Evolutionary conservation across 2,113 vertebrate genomes (phyloP).

Genomic region (Phalacrocorax aristotelis): DNA sequence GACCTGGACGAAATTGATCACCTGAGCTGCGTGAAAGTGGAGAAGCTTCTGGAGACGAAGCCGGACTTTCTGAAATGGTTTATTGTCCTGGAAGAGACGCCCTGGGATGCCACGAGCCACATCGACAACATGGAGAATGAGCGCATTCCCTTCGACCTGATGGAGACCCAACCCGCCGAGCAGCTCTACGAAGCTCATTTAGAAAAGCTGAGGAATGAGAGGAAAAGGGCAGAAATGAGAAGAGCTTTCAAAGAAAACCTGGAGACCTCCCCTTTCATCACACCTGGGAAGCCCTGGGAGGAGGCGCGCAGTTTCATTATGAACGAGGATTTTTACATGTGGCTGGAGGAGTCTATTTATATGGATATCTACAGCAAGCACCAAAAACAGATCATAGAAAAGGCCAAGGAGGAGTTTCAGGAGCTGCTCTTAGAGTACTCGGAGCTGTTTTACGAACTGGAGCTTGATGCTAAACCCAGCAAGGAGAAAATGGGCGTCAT

Average conservation of each 20-base stretch:
- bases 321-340: slow-evolving; percentile 94
- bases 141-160: slow-evolving; percentile 90
- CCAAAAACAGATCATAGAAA: slow-evolving; percentile 94
- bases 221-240: slow-evolving; percentile 87
- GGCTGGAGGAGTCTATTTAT: slow-evolving; percentile 90
- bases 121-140: slow-evolving; percentile 86
- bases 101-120: slow-evolving; percentile 90
- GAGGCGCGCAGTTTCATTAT: slow-evolving; percentile 96
- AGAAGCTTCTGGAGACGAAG: slow-evolving; percentile 90
- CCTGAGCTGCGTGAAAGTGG: slow-evolving; percentile 84
- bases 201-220: slow-evolving; percentile 87
- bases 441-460: slow-evolving; percentile 96
- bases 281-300: slow-evolving; percentile 95
- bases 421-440: slow-evolving; percentile 96
- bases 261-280: slow-evolving; percentile 88
- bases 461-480: slow-evolving; percentile 96
- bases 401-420: slow-evolving; percentile 96
- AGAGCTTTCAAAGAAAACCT: slow-evolving; percentile 90
- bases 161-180: slow-evolving; percentile 85
- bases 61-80: slow-evolving; percentile 92
- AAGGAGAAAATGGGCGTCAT: slow-evolving; percentile 99
- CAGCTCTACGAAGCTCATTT: slow-evolving; percentile 84
- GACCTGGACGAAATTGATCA: slow-evolving; percentile 91
- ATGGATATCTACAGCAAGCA: slow-evolving; percentile 93
- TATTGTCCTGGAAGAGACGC: slow-evolving; percentile 91